Conservation (phyloP, 2,888 invertebrate species). For the Panopea generosa region DNA sequence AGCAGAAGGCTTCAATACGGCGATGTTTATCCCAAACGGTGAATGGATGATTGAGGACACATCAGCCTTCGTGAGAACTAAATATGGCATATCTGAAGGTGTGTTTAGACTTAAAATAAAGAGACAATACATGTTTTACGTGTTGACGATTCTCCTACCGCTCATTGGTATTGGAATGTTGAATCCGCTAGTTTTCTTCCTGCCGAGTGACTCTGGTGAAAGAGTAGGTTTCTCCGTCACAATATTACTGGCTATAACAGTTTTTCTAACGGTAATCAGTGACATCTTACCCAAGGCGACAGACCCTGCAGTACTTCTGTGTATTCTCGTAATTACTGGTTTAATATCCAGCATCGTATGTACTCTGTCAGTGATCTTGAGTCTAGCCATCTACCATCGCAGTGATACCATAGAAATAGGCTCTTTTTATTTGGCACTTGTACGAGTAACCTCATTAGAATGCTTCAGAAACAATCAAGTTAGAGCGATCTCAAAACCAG, state of each 20-base stretch:
- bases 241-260: slow-evolving; percentile 18
- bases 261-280: slow-evolving; percentile 22
- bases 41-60: slow-evolving; percentile 15
- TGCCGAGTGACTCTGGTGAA: slow-evolving; percentile 30
- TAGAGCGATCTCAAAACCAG: no score
- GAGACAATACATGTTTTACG: slow-evolving; percentile 1
- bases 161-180: not conserved
- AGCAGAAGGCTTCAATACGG: not conserved
- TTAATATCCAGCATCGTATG: not conserved
- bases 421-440: no score
- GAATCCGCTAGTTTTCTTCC: slow-evolving; percentile 11
- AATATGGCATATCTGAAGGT: not conserved
- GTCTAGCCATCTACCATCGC: slow-evolving; percentile 8
- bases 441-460: no score
- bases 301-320: slow-evolving; percentile 9
- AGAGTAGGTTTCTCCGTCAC: slow-evolving; percentile 23
- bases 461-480: no score
- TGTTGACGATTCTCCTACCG: slow-evolving; percentile 14
- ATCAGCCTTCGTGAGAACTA: not conserved
- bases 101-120: slow-evolving; percentile 6
- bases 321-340: not conserved
- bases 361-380: slow-evolving; percentile 4
- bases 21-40: not conserved
- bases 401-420: not conserved
- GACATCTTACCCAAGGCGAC: slow-evolving; percentile 21